Conservation (phyloP, 2,888 invertebrate species). For the Sarcophaga variegata region DNA sequence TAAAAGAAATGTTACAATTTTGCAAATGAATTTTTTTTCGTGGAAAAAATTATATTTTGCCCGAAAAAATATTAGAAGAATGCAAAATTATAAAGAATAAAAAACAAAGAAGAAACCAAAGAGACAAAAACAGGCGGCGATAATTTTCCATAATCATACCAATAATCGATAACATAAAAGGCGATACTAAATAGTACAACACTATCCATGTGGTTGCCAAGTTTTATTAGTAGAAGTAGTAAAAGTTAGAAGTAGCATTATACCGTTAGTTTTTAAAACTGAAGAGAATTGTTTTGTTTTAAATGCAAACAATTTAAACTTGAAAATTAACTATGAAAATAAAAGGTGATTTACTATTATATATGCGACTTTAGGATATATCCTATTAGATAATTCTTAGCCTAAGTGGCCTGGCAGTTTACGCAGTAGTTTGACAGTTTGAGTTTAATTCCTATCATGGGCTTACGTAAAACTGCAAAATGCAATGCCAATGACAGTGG, state of each 20-base stretch:
- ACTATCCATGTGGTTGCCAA: conserved; percentile 6
- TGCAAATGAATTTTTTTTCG: conserved; percentile 50
- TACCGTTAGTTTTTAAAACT: neutral
- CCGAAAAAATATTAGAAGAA: conserved; percentile 59
- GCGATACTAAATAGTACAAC: neutral
- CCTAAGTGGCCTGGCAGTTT: no score
- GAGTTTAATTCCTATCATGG: neutral
- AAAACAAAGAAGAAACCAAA: conserved; percentile 48
- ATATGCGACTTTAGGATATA: no score
- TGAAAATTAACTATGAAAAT: no score
- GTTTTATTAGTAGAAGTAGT: neutral
- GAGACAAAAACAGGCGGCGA: conserved; percentile 55
- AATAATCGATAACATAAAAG: conserved; percentile 41
- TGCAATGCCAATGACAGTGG: neutral
- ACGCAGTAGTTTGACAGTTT: no score
- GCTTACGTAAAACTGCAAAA: neutral
- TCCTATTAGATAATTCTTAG: no score
- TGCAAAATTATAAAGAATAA: conserved; percentile 56
- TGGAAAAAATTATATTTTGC: conserved; percentile 59
- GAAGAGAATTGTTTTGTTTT: no score
- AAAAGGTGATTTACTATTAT: no score
- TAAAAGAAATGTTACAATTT: conserved; percentile 49
- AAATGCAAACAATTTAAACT: no score
- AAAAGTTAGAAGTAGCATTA: neutral
- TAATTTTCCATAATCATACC: conserved; percentile 13